Evolutionary conservation across 30 jellyfish, hydroid and myxozoan species (phyloP).

Genomic region (Clytia hemisphaerica): DNA sequence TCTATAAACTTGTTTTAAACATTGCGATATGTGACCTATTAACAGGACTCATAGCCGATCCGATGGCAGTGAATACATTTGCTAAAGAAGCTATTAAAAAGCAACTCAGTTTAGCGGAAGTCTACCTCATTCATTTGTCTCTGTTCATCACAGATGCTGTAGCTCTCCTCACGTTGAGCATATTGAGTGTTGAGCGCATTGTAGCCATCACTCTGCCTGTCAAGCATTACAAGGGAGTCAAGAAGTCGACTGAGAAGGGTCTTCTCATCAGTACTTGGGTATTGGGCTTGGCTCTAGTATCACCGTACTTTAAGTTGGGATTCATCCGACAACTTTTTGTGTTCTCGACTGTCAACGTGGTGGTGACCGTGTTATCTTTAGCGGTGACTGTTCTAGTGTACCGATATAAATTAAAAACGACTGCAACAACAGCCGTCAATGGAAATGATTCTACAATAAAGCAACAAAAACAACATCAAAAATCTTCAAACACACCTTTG

Average conservation of each 20-base stretch:
- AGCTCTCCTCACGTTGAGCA: constrained; percentile 62
- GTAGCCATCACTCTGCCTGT: constrained; percentile 62
- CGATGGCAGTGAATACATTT: constrained; percentile 42
- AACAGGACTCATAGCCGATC: constrained; percentile 64
- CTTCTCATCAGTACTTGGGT: constrained; percentile 17
- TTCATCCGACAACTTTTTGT: constrained; percentile 30
- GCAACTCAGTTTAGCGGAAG: constrained; percentile 30
- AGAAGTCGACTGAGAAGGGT: constrained; percentile 23
- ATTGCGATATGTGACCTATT: constrained; percentile 69
- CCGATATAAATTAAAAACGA: neutral
- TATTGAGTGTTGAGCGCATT: constrained; percentile 66
- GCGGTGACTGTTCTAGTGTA: constrained; percentile 3
- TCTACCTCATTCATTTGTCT: constrained; percentile 52
- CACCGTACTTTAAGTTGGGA: constrained; percentile 14
- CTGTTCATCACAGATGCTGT: constrained; percentile 72
- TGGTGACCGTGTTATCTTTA: constrained; percentile 1
- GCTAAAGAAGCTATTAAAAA: constrained; percentile 61
- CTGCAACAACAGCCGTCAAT: neutral
- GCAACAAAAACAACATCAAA: constrained; percentile 1
- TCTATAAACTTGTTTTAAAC: constrained; percentile 46
- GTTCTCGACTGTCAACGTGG: constrained; percentile 28
- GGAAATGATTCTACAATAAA: neutral
- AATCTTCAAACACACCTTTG: neutral
- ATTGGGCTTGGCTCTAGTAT: neutral
- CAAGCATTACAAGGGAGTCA: constrained; percentile 50